phyloP scores from a whole-genome alignment of 2,888 invertebrate genomes.

The Andrena fulva region DNA sequence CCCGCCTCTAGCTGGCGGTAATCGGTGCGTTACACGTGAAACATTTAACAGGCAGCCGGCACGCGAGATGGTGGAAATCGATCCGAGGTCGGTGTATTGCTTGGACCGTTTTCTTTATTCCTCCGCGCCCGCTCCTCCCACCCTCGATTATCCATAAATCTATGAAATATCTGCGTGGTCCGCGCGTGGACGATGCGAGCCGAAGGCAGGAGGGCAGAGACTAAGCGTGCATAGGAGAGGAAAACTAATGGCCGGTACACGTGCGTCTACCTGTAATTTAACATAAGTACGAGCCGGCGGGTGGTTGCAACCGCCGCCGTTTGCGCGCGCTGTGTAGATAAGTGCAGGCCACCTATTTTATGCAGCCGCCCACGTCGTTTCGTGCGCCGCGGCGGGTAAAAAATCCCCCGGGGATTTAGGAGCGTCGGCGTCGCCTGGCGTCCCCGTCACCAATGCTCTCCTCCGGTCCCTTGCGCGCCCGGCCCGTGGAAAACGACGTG shows the following conservation, averaged over 20 bases:
- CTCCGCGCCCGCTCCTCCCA: background rate
- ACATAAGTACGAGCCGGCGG: conserved; percentile 60
- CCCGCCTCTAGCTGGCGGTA: too few species aligned
- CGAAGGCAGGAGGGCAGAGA: background rate
- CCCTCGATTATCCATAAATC: conserved; percentile 35
- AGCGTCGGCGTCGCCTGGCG: conserved; percentile 20
- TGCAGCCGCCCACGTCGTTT: conserved; percentile 58
- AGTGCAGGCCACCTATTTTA: conserved; percentile 60
- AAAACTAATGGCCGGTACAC: conserved; percentile 67
- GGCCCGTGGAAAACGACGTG: background rate
- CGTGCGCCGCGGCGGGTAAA: conserved; percentile 39
- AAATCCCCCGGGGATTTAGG: conserved; percentile 55
- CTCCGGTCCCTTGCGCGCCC: background rate
- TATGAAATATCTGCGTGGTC: conserved; percentile 44
- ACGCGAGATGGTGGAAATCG: conserved; percentile 13
- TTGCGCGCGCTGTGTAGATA: conserved; percentile 52
- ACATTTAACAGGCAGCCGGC: background rate
- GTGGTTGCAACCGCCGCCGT: conserved; percentile 34
- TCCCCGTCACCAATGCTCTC: background rate
- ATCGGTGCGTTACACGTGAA: background rate
- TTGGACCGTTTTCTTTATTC: background rate
- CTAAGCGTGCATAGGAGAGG: conserved; percentile 50
- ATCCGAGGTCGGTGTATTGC: background rate
- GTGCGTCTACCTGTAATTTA: conserved; percentile 71
- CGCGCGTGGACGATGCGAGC: conserved; percentile 21